Percentiles rank a stretch among this genome's conserved stretches.
Evolutionary conservation across 1,140 invertebrate species (phyloP).

Genomic region (Pogonomyrmex barbatus): DNA sequence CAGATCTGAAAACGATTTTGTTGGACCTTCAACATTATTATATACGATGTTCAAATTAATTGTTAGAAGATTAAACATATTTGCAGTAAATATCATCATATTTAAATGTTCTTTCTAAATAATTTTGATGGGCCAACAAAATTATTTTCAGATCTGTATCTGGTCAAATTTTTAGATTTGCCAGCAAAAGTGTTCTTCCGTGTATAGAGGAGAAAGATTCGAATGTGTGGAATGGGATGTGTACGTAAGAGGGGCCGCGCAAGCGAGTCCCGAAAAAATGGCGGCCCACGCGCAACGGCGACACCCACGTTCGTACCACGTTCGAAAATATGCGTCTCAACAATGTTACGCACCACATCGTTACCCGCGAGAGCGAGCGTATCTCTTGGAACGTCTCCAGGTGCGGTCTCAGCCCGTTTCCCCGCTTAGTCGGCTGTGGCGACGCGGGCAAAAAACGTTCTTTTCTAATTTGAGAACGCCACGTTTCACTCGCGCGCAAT

Average conservation of each 20-base stretch:
- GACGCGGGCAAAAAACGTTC: constrained; percentile 68
- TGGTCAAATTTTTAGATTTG: too few species aligned
- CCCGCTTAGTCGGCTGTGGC: constrained; percentile 36
- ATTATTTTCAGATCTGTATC: too few species aligned
- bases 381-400: constrained; percentile 80
- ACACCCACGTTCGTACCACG: constrained; percentile 18
- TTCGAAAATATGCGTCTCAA: constrained; percentile 63
- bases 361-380: constrained; percentile 70
- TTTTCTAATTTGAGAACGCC: constrained; percentile 77
- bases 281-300: constrained; percentile 46
- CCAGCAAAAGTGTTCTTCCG: too few species aligned
- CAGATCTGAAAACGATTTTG: too few species aligned
- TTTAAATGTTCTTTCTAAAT: too few species aligned
- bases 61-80: too few species aligned
- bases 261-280: constrained; percentile 58
- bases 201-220: neutral
- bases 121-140: too few species aligned
- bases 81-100: too few species aligned
- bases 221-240: neutral
- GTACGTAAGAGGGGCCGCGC: neutral
- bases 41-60: too few species aligned
- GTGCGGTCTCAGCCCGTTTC: constrained; percentile 62
- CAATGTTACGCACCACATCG: constrained; percentile 63
- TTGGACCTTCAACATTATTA: too few species aligned
- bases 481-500: constrained; percentile 65